These are phyloP conservation scores for Lissocephala sabroskyi DNA, from an alignment of 2,888 invertebrate species.

Conservation along the genomic window DNA sequence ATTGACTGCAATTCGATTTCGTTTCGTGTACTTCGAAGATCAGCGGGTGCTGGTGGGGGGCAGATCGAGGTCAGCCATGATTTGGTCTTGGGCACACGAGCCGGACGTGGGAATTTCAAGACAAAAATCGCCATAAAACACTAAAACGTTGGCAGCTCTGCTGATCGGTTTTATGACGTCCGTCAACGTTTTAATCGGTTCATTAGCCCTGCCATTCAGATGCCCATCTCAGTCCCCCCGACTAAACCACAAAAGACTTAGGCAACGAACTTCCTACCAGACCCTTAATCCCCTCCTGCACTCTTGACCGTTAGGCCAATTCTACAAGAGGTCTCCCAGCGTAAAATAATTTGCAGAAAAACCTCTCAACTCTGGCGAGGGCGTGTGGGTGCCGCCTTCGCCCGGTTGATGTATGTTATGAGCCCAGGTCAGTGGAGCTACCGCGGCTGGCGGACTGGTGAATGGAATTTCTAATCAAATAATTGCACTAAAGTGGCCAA, in stretches of 20 bases:
- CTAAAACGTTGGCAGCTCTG: constrained; percentile 35
- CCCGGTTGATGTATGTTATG: constrained; percentile 5
- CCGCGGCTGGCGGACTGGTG: constrained; percentile 1
- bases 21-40: no score
- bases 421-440: constrained; percentile 13
- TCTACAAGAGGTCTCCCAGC: no score
- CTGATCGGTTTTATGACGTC: constrained; percentile 48
- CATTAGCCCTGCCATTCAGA: constrained; percentile 55
- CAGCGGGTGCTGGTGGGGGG: constrained; percentile 25
- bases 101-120: constrained; percentile 52
- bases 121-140: constrained; percentile 14
- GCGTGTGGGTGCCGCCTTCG: constrained; percentile 4
- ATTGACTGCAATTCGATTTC: constrained; percentile 53
- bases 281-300: no score
- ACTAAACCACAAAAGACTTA: constrained; percentile 6
- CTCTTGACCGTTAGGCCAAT: no score
- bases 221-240: constrained; percentile 21
- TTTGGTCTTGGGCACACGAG: constrained; percentile 28
- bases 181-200: constrained; percentile 54
- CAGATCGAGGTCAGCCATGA: constrained; percentile 55
- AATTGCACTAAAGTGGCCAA: constrained; percentile 31
- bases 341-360: no score
- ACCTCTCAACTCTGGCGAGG: constrained; percentile 13
- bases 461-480: constrained; percentile 52
- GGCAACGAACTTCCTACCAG: neutral